A percentile compares a stretch with the other conserved stretches of the same genome.
Conservation (phyloP, 2,113 vertebrate genomes). For the Rhombomys opimus region DNA sequence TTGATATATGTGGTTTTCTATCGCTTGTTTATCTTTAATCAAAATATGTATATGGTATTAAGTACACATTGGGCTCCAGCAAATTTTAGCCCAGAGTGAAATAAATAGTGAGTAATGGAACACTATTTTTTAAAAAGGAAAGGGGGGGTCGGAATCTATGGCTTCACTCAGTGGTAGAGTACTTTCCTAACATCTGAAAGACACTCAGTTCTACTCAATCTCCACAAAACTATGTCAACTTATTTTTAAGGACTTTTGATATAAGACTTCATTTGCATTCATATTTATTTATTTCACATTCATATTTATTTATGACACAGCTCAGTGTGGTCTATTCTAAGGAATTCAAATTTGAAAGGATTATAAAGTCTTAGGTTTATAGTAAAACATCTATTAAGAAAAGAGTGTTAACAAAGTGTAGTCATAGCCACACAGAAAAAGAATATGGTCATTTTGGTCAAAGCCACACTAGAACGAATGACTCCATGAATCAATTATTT, state of each 20-base stretch:
- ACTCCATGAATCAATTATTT: background rate
- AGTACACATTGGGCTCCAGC: background rate
- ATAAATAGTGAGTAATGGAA: background rate
- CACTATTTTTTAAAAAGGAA: background rate
- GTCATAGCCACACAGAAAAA: background rate
- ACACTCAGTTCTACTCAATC: too few species aligned
- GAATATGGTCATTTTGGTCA: background rate
- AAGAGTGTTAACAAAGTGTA: background rate
- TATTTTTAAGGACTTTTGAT: background rate
- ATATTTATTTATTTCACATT: slow-evolving; percentile 31
- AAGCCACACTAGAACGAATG: background rate
- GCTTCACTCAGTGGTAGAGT: background rate
- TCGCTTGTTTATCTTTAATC: slow-evolving; percentile 48
- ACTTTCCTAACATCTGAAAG: background rate
- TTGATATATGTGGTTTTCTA: slow-evolving; percentile 36
- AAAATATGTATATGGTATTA: background rate
- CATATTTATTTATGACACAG: background rate
- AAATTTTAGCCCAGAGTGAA: background rate
- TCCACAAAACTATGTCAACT: background rate
- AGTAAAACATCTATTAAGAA: slow-evolving; percentile 1
- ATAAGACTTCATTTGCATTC: slow-evolving; percentile 20
- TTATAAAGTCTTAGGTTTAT: background rate
- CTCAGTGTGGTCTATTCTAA: background rate
- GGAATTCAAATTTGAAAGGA: background rate
- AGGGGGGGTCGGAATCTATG: too few species aligned